phyloP scores from a whole-genome alignment of 2,113 vertebrate species.

The Dryoscopus gambensis region DNA sequence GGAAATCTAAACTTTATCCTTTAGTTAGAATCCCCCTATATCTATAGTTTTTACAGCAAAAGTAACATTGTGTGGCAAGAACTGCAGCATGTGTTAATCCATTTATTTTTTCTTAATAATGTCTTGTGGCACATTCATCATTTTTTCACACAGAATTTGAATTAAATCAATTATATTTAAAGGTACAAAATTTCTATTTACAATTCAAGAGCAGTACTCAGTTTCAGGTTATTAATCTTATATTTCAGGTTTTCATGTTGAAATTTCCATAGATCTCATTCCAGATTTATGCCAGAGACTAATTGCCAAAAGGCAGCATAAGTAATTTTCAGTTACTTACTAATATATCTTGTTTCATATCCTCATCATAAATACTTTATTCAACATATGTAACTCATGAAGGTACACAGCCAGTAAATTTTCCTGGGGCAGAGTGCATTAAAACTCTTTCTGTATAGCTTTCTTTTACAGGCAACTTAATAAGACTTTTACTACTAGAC shows the following conservation, averaged over 20 bases:
- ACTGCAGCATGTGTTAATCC: background rate
- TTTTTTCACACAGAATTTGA: background rate
- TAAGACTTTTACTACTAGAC: background rate
- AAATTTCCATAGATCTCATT: background rate
- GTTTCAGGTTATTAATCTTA: constrained; percentile 42
- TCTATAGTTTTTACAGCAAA: background rate
- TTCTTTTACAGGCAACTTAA: constrained; percentile 21
- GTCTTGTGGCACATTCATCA: background rate
- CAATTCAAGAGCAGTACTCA: constrained; percentile 27
- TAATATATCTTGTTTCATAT: constrained; percentile 42
- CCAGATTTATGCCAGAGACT: constrained; percentile 52
- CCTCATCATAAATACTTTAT: constrained; percentile 55
- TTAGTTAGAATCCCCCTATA: background rate
- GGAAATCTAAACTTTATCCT: background rate
- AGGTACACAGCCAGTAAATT: constrained; percentile 59
- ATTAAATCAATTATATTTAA: constrained; percentile 49
- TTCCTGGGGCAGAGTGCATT: constrained; percentile 49
- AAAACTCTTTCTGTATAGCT: constrained; percentile 18
- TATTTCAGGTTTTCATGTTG: constrained; percentile 19
- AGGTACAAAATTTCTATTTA: constrained; percentile 33
- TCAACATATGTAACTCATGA: constrained; percentile 59
- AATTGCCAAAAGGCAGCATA: constrained; percentile 40
- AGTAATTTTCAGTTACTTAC: constrained; percentile 61
- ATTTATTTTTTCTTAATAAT: constrained; percentile 3
- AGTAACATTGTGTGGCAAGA: background rate